Conservation (phyloP, 1,140 invertebrate species). For the Bombus waltoni region DNA sequence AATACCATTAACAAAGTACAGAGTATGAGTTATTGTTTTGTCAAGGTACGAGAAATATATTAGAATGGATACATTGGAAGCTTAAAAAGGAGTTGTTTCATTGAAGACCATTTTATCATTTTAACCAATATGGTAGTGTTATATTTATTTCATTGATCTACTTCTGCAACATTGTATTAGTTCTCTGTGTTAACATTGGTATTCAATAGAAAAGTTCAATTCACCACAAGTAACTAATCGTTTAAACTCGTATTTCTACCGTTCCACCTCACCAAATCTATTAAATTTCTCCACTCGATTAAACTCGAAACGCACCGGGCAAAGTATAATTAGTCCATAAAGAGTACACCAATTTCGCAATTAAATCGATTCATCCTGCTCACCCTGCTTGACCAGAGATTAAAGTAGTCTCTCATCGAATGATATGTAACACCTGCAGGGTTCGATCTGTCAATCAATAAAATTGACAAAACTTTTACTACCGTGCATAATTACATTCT, state of each 20-base stretch:
- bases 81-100: too few species aligned
- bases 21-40: too few species aligned
- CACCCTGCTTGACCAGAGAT: constrained; percentile 1
- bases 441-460: not conserved
- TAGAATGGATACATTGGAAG: too few species aligned
- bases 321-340: constrained; percentile 15
- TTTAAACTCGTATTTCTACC: not conserved
- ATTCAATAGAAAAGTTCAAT: not conserved
- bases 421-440: not conserved
- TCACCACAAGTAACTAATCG: not conserved
- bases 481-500: too few species aligned
- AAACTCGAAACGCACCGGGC: not conserved
- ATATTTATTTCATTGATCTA: not conserved
- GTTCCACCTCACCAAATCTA: not conserved
- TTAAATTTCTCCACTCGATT: constrained; percentile 3
- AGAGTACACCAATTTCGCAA: constrained; percentile 20
- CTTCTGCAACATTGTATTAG: not conserved
- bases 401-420: not conserved
- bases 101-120: not conserved
- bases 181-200: not conserved
- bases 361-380: constrained; percentile 29
- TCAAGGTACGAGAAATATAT: too few species aligned
- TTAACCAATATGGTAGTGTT: too few species aligned
- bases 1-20: too few species aligned
- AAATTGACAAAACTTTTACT: not conserved